Conservation (phyloP, 2,797 vertebrate genomes). For the Cyprinodon diabolis region DNA sequence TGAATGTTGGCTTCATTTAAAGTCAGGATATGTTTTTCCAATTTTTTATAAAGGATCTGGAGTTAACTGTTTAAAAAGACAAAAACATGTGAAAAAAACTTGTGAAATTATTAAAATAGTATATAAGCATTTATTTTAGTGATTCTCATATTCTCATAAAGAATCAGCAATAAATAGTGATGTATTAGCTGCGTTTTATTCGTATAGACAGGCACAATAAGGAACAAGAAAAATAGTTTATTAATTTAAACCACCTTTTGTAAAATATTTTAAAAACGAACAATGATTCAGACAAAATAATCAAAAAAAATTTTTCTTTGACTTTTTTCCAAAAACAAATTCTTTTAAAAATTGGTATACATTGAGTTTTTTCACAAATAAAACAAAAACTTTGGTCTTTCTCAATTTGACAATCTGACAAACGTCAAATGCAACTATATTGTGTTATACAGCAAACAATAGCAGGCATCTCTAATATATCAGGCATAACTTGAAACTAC, state of each 20-base stretch:
- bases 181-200: not conserved
- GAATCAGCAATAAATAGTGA: not conserved
- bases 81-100: too few relatives aligned
- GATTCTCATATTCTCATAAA: not conserved
- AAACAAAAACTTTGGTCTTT: not conserved
- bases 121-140: not conserved
- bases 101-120: not conserved
- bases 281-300: not conserved
- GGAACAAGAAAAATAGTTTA: not conserved
- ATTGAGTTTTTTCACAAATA: not conserved
- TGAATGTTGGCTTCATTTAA: too few relatives aligned
- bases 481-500: too few relatives aligned
- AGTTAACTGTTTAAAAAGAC: too few relatives aligned
- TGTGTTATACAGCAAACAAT: not conserved
- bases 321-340: not conserved
- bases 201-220: too few relatives aligned
- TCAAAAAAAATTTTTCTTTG: not conserved
- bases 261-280: not conserved
- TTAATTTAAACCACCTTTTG: not conserved
- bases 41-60: too few relatives aligned
- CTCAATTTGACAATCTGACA: not conserved
- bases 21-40: too few relatives aligned
- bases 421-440: not conserved
- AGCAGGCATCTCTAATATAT: not conserved
- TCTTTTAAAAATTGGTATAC: not conserved